These are phyloP conservation scores for Percopsis omiscomaycus DNA, from an alignment of 2,797 vertebrate genomes.

Conservation along the genomic window DNA sequence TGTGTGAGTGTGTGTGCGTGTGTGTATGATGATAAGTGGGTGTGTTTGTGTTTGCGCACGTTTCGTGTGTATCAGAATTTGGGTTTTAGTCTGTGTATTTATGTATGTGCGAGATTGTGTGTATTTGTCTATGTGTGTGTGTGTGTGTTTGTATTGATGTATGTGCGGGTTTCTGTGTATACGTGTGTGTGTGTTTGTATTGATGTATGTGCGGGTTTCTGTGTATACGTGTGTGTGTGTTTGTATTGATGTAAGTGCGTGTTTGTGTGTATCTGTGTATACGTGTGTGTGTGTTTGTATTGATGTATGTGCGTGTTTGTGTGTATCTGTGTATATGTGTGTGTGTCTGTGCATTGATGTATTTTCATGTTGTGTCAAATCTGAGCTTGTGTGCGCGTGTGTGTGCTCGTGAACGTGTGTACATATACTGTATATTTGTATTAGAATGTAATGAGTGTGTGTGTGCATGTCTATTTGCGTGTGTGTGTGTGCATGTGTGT, in stretches of 20 bases:
- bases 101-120: neutral
- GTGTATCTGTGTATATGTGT: too few relatives aligned
- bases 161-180: neutral
- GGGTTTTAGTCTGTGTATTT: neutral
- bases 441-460: constrained; percentile 12
- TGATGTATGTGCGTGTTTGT: neutral
- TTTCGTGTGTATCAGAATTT: neutral
- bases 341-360: neutral
- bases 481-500: neutral
- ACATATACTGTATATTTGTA: constrained; percentile 5
- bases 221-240: neutral
- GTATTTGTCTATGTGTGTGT: neutral
- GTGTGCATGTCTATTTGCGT: neutral
- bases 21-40: neutral
- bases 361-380: constrained; percentile 21
- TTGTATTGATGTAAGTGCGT: neutral
- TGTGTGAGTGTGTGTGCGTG: constrained; percentile 21
- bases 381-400: constrained; percentile 15
- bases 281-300: neutral
- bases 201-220: neutral
- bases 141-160: neutral
- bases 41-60: constrained; percentile 17
- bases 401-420: constrained; percentile 26
- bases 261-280: neutral
- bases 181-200: neutral